Evolutionary conservation across 2,888 invertebrate species (phyloP), one percentile per base, ranked within the genome.

Genomic region (Amphipoea oculea): DNA sequence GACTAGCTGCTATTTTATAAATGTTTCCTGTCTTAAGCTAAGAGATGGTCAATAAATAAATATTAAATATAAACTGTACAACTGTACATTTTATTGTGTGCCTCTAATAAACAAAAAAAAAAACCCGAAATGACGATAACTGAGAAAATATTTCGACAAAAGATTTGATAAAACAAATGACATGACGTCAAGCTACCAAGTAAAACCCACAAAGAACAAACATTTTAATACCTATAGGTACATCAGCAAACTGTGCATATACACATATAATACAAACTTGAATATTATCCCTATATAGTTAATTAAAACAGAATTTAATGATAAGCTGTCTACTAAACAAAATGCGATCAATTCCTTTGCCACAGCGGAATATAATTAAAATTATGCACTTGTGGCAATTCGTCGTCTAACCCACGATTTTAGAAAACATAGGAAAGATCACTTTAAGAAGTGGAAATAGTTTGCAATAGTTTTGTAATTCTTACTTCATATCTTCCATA

Each of bases 1-100:
- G 95, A 94, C 93, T 96, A 96, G 96, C 95, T 93, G 92, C 94
- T 96, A 95, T 95, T 96, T 95, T 95, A 94, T 95, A 94, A 96
- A 96, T 96, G 96, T 96, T 96, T 94, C 96, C 95, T 96, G 96
- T 96, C 93, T 90, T 95, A 95, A 91, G 92, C 90, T 96, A 96
- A 96, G 95, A 95, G 91, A 95, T 93, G 93, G 94, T 94, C 92
- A 95, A 95, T 94, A 95, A 95, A 95, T 95, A 95, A 96, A 95
- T 94, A 95, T 93, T 91, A 94, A 93, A 94, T 92, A 91, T 87
- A 92, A 95, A 93, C 82, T 84, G 82, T 79, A 84, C 36, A 11
- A 42, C 17, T 74, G 76, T 36, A 29, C 0, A 63, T 87, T 84
- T 89, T 36, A 78, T 83, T 84, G 40, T 65, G 14, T 67, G 12